phyloP scores from a whole-genome alignment of 2,888 invertebrate species.

The Strigamia transsilvanica region DNA sequence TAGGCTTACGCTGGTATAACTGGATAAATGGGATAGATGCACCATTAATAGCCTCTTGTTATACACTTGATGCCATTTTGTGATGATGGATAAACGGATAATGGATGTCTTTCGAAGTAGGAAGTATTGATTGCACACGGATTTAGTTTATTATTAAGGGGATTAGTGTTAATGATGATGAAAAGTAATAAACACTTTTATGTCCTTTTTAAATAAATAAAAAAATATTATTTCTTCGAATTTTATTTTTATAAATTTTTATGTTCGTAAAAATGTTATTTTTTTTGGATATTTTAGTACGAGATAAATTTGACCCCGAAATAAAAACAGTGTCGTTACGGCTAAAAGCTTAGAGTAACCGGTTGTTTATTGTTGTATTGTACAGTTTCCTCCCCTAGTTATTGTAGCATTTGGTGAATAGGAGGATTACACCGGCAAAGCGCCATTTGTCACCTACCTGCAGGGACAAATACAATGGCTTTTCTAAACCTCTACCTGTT shows the following conservation, averaged over 20 bases:
- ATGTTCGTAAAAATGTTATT: too few relatives aligned
- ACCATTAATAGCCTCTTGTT: slow-evolving; percentile 14
- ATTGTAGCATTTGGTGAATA: slow-evolving; percentile 26
- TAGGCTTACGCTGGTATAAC: neutral
- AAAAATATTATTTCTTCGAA: neutral
- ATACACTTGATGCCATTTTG: slow-evolving; percentile 29
- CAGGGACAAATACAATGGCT: slow-evolving; percentile 45
- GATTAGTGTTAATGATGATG: neutral
- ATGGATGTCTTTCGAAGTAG: slow-evolving; percentile 26
- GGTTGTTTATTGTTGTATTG: slow-evolving; percentile 36
- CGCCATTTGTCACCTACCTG: slow-evolving; percentile 49
- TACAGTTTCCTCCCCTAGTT: slow-evolving; percentile 25
- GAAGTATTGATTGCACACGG: slow-evolving; percentile 21
- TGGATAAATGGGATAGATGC: slow-evolving; percentile 30
- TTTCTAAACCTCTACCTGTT: slow-evolving; percentile 37
- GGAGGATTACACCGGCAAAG: slow-evolving; percentile 48
- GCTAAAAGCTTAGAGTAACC: slow-evolving; percentile 32
- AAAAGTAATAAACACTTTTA: neutral
- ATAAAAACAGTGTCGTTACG: slow-evolving; percentile 34
- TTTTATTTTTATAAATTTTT: neutral
- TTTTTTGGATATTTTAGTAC: neutral
- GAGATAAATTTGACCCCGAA: slow-evolving; percentile 13
- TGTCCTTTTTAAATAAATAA: neutral
- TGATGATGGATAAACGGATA: slow-evolving; percentile 35
- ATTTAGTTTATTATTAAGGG: slow-evolving; percentile 14